These are phyloP conservation scores for Apamea sordens DNA, from an alignment of 2,888 invertebrate genomes.

Conservation along the genomic window DNA sequence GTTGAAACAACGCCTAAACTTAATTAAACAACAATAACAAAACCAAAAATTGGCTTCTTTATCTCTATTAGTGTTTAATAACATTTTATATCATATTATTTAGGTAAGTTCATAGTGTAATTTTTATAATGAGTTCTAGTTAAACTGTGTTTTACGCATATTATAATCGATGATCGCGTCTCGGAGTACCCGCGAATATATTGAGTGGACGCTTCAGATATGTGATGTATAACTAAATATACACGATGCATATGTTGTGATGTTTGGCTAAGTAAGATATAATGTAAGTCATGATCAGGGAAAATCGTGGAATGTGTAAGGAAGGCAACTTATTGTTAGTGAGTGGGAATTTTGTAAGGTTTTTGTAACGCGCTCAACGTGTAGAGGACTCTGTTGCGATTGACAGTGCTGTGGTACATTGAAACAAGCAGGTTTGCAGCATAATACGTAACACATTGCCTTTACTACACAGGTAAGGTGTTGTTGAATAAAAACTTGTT, in stretches of 20 bases:
- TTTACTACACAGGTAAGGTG: not conserved
- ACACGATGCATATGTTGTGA: constrained; percentile 82
- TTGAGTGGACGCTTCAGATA: constrained; percentile 46
- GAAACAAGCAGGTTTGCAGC: not conserved
- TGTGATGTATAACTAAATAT: constrained; percentile 68
- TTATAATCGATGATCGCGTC: constrained; percentile 56
- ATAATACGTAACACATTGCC: too few relatives aligned
- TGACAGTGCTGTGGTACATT: constrained; percentile 29
- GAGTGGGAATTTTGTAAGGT: constrained; percentile 77
- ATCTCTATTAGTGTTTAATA: constrained; percentile 84
- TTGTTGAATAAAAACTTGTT: not conserved
- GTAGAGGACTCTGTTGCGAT: constrained; percentile 48
- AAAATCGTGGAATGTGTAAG: constrained; percentile 72
- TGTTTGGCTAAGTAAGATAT: constrained; percentile 87
- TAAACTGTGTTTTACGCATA: constrained; percentile 67
- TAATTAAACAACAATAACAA: constrained; percentile 78
- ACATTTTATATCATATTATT: constrained; percentile 86
- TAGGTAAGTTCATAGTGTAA: constrained; percentile 80
- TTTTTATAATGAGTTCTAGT: constrained; percentile 74
- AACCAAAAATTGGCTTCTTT: constrained; percentile 89
- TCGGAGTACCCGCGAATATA: constrained; percentile 35
- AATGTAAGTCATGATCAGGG: constrained; percentile 85
- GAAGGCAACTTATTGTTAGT: constrained; percentile 55
- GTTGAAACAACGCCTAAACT: constrained; percentile 78
- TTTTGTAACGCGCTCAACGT: constrained; percentile 70